phyloP scores from a whole-genome alignment of 1,140 invertebrate species.

The Dreissena rostriformis region DNA sequence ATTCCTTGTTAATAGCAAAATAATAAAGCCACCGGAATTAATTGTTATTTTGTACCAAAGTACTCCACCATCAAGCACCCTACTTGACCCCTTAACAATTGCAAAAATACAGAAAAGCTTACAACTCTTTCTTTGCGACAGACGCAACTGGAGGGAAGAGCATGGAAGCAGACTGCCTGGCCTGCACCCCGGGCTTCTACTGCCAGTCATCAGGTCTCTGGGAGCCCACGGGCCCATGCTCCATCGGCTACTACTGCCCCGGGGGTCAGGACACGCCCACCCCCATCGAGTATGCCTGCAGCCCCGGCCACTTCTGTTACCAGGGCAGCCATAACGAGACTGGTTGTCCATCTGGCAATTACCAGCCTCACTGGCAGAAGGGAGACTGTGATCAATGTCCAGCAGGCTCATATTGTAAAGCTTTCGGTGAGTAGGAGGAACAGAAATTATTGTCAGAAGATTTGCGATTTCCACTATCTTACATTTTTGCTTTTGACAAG shows the following conservation, averaged over 20 bases:
- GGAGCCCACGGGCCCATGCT: conserved; percentile 68
- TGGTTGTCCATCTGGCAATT: conserved; percentile 78
- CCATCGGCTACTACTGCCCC: conserved; percentile 76
- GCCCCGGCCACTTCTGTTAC: conserved; percentile 77
- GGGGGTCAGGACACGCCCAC: conserved; percentile 69
- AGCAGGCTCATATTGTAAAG: conserved; percentile 76
- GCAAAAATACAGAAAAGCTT: no score
- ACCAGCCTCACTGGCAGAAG: conserved; percentile 73
- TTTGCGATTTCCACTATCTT: no score
- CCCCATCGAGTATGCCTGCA: conserved; percentile 69
- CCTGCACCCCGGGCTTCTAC: conserved; percentile 76
- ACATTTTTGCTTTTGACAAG: not conserved
- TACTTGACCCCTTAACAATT: no score
- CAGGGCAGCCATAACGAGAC: conserved; percentile 75
- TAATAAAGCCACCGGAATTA: no score
- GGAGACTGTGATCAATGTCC: conserved; percentile 75
- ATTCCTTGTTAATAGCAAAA: no score
- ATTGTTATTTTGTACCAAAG: no score
- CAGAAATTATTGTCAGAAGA: not conserved
- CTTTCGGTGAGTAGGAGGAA: conserved; percentile 68
- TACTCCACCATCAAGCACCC: no score
- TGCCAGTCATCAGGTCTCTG: conserved; percentile 73
- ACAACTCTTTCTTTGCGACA: conserved; percentile 44
- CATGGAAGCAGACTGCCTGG: conserved; percentile 69
- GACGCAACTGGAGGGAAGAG: conserved; percentile 71